Conservation (phyloP, 2,888 invertebrate species). For the Isotomurus palustris region DNA sequence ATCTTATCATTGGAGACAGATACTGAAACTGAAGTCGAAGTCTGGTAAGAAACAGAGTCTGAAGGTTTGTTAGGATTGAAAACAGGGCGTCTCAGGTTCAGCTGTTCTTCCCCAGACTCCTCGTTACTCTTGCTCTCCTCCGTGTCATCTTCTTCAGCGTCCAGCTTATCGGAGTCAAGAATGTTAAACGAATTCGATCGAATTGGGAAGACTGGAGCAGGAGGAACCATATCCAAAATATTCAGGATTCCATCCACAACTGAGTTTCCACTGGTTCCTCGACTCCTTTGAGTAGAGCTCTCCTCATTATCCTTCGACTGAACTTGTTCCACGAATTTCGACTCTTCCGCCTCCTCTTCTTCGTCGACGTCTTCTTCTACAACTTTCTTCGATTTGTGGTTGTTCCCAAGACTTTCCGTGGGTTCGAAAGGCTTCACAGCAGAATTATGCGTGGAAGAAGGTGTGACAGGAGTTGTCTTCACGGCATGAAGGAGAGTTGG, state of each 20-base stretch:
- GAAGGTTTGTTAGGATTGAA: constrained; percentile 10
- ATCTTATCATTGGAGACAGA: constrained; percentile 21
- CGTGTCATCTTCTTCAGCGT: constrained; percentile 16
- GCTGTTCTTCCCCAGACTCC: background rate
- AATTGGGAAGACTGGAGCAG: constrained; percentile 24
- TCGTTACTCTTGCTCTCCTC: constrained; percentile 7
- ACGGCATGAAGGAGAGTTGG: constrained; percentile 38
- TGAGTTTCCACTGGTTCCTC: background rate
- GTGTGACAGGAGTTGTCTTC: constrained; percentile 32
- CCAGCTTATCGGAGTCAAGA: constrained; percentile 20
- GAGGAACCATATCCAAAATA: constrained; percentile 24
- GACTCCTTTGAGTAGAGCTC: too few species aligned
- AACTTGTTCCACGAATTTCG: constrained; percentile 1
- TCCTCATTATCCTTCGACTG: background rate
- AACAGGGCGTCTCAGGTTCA: constrained; percentile 10
- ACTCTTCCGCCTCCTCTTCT: constrained; percentile 2
- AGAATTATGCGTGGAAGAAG: constrained; percentile 36
- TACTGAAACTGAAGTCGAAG: constrained; percentile 35
- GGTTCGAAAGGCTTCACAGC: constrained; percentile 37
- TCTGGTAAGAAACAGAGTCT: constrained; percentile 12
- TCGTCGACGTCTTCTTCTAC: constrained; percentile 11
- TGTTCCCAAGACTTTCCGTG: constrained; percentile 30
- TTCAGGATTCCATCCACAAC: background rate
- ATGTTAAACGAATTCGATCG: constrained; percentile 37
- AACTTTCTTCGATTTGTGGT: background rate